phyloP scores from a whole-genome alignment of 30 jellyfish, hydroid and myxozoan species.

The Sanderia malayensis region DNA sequence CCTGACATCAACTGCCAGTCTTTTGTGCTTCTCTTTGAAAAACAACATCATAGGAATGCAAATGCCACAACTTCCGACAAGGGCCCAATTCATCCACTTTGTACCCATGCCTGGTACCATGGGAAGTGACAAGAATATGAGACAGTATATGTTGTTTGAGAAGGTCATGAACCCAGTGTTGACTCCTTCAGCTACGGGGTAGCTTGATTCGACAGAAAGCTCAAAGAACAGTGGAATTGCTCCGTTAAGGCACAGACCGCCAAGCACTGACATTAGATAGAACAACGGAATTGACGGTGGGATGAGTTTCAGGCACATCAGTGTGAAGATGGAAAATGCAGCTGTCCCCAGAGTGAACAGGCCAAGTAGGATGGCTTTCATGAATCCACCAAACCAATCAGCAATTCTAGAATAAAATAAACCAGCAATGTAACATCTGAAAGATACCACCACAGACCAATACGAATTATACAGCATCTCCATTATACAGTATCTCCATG shows the following conservation, averaged over 20 bases:
- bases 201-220: conserved; percentile 96
- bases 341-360: conserved; percentile 83
- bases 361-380: conserved; percentile 73
- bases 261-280: conserved; percentile 73
- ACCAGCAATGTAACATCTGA: neutral
- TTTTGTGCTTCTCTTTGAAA: conserved; percentile 82
- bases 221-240: conserved; percentile 97
- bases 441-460: too few species aligned
- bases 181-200: conserved; percentile 98
- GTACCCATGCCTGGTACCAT: conserved; percentile 86
- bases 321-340: conserved; percentile 75
- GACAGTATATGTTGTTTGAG: conserved; percentile 89
- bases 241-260: conserved; percentile 96
- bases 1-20: conserved; percentile 88
- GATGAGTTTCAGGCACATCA: conserved; percentile 78
- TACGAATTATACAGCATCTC: too few species aligned
- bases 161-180: conserved; percentile 99
- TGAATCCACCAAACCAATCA: conserved; percentile 90
- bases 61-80: conserved; percentile 86
- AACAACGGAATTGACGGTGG: conserved; percentile 81
- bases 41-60: conserved; percentile 94
- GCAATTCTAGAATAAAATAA: conserved; percentile 72
- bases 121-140: conserved; percentile 87
- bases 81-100: conserved; percentile 97
- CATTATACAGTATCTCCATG: too few species aligned